A percentile compares a stretch with the other conserved stretches of the same genome.
These are phyloP conservation scores for Aradophagus sp. DNA, from an alignment of 1,140 invertebrate genomes.

Conservation along the genomic window DNA sequence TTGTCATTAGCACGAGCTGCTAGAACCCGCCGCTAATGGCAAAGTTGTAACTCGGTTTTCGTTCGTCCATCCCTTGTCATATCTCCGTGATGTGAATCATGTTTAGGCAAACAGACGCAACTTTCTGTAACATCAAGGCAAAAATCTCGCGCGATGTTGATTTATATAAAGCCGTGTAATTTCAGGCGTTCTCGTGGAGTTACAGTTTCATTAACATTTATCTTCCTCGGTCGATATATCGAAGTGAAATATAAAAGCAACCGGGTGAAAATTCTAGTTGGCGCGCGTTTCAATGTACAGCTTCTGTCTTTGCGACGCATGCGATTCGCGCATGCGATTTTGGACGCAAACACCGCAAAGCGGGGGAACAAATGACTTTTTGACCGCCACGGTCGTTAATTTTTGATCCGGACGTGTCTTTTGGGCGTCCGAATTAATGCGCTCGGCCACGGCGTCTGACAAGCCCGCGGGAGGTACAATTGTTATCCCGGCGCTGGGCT, in stretches of 20 bases:
- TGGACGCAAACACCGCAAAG: too few species aligned
- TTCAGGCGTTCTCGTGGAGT: too few species aligned
- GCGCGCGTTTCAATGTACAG: too few species aligned
- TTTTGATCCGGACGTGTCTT: slow-evolving; percentile 30
- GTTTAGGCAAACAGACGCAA: slow-evolving; percentile 21
- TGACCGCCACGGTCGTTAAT: slow-evolving; percentile 20
- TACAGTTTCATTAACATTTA: too few species aligned
- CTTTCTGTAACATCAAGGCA: too few species aligned
- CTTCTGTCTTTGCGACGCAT: too few species aligned
- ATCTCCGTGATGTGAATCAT: slow-evolving; percentile 24
- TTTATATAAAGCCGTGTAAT: too few species aligned
- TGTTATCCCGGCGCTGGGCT: slow-evolving; percentile 7
- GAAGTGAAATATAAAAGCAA: too few species aligned
- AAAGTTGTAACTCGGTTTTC: slow-evolving; percentile 41
- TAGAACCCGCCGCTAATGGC: slow-evolving; percentile 37
- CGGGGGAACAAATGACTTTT: not conserved
- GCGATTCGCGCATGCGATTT: slow-evolving; percentile 6
- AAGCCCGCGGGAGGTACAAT: slow-evolving; percentile 23
- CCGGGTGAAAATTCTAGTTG: too few species aligned
- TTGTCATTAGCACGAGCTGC: slow-evolving; percentile 38
- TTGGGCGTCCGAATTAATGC: slow-evolving; percentile 26
- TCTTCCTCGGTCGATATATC: too few species aligned
- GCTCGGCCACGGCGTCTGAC: slow-evolving; percentile 11
- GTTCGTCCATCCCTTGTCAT: slow-evolving; percentile 37
- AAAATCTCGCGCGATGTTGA: too few species aligned